Conservation (phyloP, 2,797 vertebrate species). For the Pseudochromis fuscus region DNA sequence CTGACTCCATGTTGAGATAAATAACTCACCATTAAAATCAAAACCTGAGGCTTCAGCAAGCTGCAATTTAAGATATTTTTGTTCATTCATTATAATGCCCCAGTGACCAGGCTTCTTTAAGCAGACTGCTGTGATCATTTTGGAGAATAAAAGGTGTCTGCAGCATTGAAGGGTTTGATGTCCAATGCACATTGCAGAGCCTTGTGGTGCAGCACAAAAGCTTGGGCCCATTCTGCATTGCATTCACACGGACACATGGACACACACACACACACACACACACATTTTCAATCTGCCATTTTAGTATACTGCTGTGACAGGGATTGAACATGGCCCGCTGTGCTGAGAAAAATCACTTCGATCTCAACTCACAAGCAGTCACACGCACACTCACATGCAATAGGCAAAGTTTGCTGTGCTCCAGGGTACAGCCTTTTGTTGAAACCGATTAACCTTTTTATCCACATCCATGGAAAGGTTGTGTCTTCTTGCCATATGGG, state of each 20-base stretch:
- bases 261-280: slow-evolving; percentile 2
- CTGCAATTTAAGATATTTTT: slow-evolving; percentile 37
- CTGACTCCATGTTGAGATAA: slow-evolving; percentile 18
- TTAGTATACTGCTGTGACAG: slow-evolving; percentile 49
- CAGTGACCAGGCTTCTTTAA: slow-evolving; percentile 25
- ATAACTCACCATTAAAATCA: slow-evolving; percentile 30
- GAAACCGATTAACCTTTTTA: slow-evolving; percentile 70
- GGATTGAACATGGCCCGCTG: slow-evolving; percentile 57
- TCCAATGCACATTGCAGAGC: slow-evolving; percentile 41
- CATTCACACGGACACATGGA: not conserved
- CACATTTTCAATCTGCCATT: slow-evolving; percentile 39
- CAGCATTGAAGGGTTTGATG: slow-evolving; percentile 27
- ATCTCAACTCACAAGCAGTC: slow-evolving; percentile 38
- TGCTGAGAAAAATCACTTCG: slow-evolving; percentile 59
- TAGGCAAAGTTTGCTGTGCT: slow-evolving; percentile 56
- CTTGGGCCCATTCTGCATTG: slow-evolving; percentile 25
- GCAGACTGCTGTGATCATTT: slow-evolving; percentile 42
- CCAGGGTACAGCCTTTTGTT: slow-evolving; percentile 52
- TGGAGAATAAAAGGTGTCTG: slow-evolving; percentile 41
- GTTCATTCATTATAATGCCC: slow-evolving; percentile 29
- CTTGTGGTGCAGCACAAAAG: slow-evolving; percentile 31
- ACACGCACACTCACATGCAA: slow-evolving; percentile 16
- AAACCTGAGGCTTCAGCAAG: slow-evolving; percentile 30
- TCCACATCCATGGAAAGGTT: slow-evolving; percentile 58
- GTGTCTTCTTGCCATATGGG: slow-evolving; percentile 48